Evolutionary conservation across 2,113 vertebrate species (phyloP), one percentile per base, ranked within the genome.

Genomic region (Leptocoma aspasia): DNA sequence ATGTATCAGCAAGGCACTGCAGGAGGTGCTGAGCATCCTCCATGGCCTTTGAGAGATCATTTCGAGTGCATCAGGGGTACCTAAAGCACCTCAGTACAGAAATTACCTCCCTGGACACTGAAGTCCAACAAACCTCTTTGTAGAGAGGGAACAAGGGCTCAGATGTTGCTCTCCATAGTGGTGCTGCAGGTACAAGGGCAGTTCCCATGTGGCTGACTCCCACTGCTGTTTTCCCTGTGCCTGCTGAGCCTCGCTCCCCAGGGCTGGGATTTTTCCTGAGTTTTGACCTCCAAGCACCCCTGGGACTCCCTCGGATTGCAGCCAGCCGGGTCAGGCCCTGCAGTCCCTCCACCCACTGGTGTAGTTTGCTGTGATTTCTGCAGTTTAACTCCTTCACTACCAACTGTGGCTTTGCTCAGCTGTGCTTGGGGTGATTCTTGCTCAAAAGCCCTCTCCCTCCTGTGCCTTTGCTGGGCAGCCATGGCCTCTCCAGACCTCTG

Each of bases 361-460:
- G 78, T 18, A 8, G 18, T 52, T 70, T 73, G 91, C 85, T 70
- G 73, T 23, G 65, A 70, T 85, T 87, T 52, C 10, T 68, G 83
- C 75, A 15, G 17, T 82, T 95, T 93, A 86, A 91, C 76, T 83
- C 66, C 30, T 84, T 76, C 90, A 7, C 31, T 47, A 19, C 31
- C 9, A 39, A 2, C 41, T 54, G 49, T 28, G 61, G 21, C 35
- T 86, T 61, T 60, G 33, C 53, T 89, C 30, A 5, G 53, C 54
- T 53, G 7, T 23, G 35, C 59, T 60, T 10, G 19, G 49, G 30
- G 21, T n/a, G 53, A 7, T 4, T 44, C 39, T 47, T n/a, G 19
- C 37, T 39, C 23, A 24, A 20, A 77, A 64, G 5, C 13, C 9
- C 19, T 70, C 42, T 87, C 31, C 41, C 28, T 47, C 6, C 41